Evolutionary conservation across 1,140 invertebrate species (phyloP), one percentile per base, ranked within the genome.

Genomic region (Orchesella cincta): DNA sequence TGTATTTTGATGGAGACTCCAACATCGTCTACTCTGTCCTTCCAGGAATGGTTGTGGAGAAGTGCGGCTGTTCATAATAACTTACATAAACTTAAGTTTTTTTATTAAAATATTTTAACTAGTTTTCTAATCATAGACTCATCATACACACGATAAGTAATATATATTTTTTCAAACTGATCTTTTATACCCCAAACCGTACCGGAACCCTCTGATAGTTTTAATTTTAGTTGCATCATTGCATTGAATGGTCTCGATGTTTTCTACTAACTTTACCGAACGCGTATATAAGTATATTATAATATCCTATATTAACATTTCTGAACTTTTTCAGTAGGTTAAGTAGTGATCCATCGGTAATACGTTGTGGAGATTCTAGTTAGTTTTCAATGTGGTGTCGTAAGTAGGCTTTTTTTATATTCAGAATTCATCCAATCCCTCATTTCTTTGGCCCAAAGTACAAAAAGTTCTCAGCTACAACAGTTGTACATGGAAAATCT

Each of bases 31-130:
- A 93, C 84, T 93, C 94, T 79, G 90, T 92, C 74, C 89, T 97
- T 80, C 93, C 93, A 0, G 93, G 93, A 33, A 98, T 98, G 95
- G 93, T 96, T 36, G 94, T 97, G 5, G 94, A 96, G 78, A 89
- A 91, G 81, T 97, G 95, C 84, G 95, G 94, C 18, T 97, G 95
- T 85, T 93, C 93, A 86, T 97, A 94, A 87, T 34, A 67, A 67
- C n/a, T 67, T 67, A 67, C 3, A 46, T 46, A 12, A 67, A 31
- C 31, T 33, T 67, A 67, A n/a, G 23, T 57, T 12, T 57, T 67
- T 67, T 67, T 31, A 67, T 67, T 34, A 23, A 64, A 33, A 39
- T 76, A n/a, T 23, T 67, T 67, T 52, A n/a, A 36, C 0, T 23
- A 76, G 39, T 71, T 70, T 31, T 64, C 23, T 64, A 76, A 46